Evolutionary conservation across 2,888 invertebrate species (phyloP).

Genomic region (Oxycera nigricornis): DNA sequence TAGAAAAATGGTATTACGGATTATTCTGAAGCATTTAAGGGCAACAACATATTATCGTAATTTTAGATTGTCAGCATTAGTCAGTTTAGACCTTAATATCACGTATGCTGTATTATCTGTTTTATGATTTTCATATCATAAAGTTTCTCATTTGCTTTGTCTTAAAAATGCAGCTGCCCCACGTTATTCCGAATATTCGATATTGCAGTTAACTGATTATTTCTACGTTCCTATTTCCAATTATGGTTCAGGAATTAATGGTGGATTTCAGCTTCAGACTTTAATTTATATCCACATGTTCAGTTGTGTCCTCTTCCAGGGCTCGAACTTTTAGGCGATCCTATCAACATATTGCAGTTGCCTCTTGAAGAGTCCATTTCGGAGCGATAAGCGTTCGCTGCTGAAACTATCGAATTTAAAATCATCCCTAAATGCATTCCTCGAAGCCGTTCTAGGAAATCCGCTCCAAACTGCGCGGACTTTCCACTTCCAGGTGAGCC

Average conservation of each 20-base stretch:
- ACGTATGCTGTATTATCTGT: no score
- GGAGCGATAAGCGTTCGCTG: not conserved
- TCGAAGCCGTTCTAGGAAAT: not conserved
- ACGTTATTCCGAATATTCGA: no score
- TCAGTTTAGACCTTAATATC: no score
- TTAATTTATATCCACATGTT: not conserved
- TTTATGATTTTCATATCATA: no score
- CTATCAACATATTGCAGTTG: constrained; percentile 9
- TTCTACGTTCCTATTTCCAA: not conserved
- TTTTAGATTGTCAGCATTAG: no score
- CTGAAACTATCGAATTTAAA: not conserved
- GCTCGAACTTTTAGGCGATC: not conserved
- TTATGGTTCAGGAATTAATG: not conserved
- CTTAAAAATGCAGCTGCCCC: no score
- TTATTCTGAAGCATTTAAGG: no score
- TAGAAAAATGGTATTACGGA: no score
- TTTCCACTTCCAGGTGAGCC: not conserved
- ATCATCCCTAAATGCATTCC: not conserved
- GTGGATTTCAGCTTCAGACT: not conserved
- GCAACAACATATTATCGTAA: no score
- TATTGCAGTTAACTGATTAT: not conserved
- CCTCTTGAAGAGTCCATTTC: not conserved
- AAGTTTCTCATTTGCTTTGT: no score
- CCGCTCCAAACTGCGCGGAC: not conserved
- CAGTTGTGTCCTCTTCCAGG: not conserved